phyloP scores from a whole-genome alignment of 2,113 vertebrate genomes.

The Nibea coibor region DNA sequence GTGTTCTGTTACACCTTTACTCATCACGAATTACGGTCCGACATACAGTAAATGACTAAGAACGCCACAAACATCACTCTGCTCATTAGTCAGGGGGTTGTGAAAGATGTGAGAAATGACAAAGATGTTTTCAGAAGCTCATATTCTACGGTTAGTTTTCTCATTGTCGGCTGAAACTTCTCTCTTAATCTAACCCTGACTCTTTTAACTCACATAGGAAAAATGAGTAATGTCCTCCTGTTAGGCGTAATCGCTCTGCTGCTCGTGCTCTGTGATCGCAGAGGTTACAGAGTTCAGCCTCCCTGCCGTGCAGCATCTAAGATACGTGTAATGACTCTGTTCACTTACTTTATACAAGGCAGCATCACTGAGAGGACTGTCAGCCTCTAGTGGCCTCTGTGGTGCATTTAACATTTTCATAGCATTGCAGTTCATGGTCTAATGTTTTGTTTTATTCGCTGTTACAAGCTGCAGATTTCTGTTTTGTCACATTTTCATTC shows the following conservation, averaged over 20 bases:
- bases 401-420: neutral
- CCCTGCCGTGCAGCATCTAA: neutral
- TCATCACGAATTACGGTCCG: slow-evolving; percentile 38
- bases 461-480: neutral
- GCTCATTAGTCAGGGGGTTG: slow-evolving; percentile 42
- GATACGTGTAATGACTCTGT: neutral
- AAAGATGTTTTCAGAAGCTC: slow-evolving; percentile 36
- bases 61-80: slow-evolving; percentile 44
- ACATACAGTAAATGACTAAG: slow-evolving; percentile 70
- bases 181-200: slow-evolving; percentile 1
- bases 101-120: slow-evolving; percentile 47
- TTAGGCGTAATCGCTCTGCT: neutral
- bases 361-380: neutral
- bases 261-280: slow-evolving; percentile 2
- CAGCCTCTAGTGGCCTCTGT: slow-evolving; percentile 52
- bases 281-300: slow-evolving; percentile 35
- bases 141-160: slow-evolving; percentile 34
- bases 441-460: neutral
- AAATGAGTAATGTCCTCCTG: slow-evolving; percentile 45
- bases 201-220: slow-evolving; percentile 2
- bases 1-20: slow-evolving; percentile 63
- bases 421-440: too few species aligned
- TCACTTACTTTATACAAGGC: neutral
- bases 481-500: neutral
- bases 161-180: neutral